phyloP scores from a whole-genome alignment of 2,113 vertebrate species.

The Cygnus buccinator region DNA sequence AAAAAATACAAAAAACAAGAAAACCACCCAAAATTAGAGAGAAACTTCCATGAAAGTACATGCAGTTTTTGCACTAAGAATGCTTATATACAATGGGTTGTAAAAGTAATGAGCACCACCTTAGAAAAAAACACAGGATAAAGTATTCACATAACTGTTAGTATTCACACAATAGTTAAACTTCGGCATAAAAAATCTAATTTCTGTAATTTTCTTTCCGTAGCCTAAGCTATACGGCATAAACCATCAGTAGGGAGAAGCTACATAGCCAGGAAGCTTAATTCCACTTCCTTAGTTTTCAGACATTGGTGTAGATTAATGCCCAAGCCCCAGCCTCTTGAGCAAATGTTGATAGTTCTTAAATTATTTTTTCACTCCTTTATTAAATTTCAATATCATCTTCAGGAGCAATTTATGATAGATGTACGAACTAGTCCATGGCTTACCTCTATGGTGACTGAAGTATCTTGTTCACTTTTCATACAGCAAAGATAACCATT shows the following conservation, averaged over 20 bases:
- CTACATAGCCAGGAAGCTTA: background rate
- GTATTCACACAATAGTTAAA: constrained; percentile 17
- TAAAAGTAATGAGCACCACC: background rate
- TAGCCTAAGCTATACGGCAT: background rate
- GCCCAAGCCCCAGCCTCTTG: background rate
- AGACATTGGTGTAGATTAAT: background rate
- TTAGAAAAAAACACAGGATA: background rate
- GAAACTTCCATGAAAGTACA: background rate
- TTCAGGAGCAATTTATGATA: background rate
- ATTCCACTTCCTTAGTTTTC: background rate
- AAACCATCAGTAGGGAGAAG: background rate
- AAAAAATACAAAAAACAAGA: background rate
- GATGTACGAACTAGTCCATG: background rate
- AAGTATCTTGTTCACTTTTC: background rate
- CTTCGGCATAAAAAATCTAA: background rate
- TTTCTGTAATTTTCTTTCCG: background rate
- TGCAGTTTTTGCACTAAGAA: background rate
- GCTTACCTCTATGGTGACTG: background rate
- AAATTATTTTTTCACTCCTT: background rate
- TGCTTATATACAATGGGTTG: background rate
- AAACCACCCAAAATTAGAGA: background rate
- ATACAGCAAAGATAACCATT: background rate
- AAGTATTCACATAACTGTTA: background rate
- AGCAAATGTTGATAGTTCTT: background rate
- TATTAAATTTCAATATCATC: background rate